Conservation (phyloP, 2,888 invertebrate genomes). For the Eumerus sabulonum region DNA sequence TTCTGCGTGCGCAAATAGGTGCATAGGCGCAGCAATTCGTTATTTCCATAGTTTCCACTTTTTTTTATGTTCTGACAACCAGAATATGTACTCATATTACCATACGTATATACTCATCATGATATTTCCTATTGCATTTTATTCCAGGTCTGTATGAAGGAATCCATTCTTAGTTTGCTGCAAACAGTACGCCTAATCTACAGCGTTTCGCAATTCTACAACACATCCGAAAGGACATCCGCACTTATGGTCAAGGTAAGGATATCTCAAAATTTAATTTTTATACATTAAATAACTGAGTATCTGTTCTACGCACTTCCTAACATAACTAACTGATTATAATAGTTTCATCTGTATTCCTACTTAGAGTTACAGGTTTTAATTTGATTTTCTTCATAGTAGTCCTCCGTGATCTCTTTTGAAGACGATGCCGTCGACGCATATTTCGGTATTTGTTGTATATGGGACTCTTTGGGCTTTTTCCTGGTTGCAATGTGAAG, state of each 20-base stretch:
- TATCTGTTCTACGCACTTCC: not conserved
- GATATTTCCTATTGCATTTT: not conserved
- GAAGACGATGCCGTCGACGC: slow-evolving; percentile 31
- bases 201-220: slow-evolving; percentile 96
- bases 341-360: slow-evolving; percentile 30
- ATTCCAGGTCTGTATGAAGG: slow-evolving; percentile 86
- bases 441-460: slow-evolving; percentile 70
- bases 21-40: too few species aligned
- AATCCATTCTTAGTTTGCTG: slow-evolving; percentile 91
- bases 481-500: slow-evolving; percentile 59
- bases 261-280: slow-evolving; percentile 3
- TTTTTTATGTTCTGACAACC: too few species aligned
- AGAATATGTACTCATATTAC: too few species aligned
- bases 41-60: too few species aligned
- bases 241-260: slow-evolving; percentile 95
- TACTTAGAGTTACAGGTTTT: not conserved
- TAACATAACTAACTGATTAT: slow-evolving; percentile 45
- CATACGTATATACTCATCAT: too few species aligned
- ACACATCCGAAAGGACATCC: slow-evolving; percentile 96
- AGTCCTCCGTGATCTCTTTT: slow-evolving; percentile 1
- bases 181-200: slow-evolving; percentile 96
- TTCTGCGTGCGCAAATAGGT: too few species aligned
- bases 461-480: slow-evolving; percentile 69
- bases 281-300: not conserved
- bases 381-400: not conserved